phyloP scores from a whole-genome alignment of 2,888 invertebrate genomes.

The Parochlus steinenii region DNA sequence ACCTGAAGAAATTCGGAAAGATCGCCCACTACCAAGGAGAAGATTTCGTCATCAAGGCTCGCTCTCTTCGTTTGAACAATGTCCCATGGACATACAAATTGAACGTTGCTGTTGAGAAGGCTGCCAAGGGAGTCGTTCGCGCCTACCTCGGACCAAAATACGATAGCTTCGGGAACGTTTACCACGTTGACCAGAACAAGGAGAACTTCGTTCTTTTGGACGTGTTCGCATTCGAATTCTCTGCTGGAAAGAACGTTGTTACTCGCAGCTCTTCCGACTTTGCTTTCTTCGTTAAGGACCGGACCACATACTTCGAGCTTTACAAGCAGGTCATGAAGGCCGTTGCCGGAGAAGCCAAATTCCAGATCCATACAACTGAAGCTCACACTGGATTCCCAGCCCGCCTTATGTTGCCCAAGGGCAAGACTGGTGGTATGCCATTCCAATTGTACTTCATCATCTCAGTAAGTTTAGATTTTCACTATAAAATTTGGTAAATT shows the following conservation, averaged over 20 bases:
- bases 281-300: slow-evolving; percentile 43
- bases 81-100: slow-evolving; percentile 41
- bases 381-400: slow-evolving; percentile 51
- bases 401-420: slow-evolving; percentile 53
- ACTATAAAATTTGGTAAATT: no score
- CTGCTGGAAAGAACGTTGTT: slow-evolving; percentile 46
- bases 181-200: slow-evolving; percentile 40
- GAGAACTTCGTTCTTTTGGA: slow-evolving; percentile 48
- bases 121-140: slow-evolving; percentile 42
- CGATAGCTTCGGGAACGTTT: slow-evolving; percentile 37
- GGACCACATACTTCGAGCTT: slow-evolving; percentile 43
- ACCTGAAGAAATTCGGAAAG: slow-evolving; percentile 11
- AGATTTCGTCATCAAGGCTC: slow-evolving; percentile 34
- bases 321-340: slow-evolving; percentile 44
- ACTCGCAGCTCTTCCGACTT: slow-evolving; percentile 50
- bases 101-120: slow-evolving; percentile 38
- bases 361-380: slow-evolving; percentile 36
- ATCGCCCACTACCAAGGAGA: slow-evolving; percentile 11
- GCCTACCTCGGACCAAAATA: slow-evolving; percentile 53
- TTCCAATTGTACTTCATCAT: slow-evolving; percentile 47
- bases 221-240: slow-evolving; percentile 41
- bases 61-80: slow-evolving; percentile 47
- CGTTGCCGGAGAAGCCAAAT: slow-evolving; percentile 34
- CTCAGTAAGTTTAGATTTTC: no score
- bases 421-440: slow-evolving; percentile 45